Conservation (phyloP, 2,113 vertebrate genomes). For the Zosterops lateralis region DNA sequence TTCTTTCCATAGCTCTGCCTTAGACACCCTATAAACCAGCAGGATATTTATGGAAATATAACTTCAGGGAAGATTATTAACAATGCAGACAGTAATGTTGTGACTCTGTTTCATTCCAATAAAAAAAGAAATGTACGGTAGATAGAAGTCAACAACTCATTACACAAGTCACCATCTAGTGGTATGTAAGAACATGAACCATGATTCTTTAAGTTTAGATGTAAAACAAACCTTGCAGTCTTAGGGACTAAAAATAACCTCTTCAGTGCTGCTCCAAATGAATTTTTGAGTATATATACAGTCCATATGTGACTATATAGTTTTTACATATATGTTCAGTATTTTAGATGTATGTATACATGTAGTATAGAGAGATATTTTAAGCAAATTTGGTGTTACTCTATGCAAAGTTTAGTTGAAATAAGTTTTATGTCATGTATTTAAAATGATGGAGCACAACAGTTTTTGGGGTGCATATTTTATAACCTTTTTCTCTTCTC, state of each 20-base stretch:
- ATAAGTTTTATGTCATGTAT: neutral
- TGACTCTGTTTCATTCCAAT: neutral
- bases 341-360: neutral
- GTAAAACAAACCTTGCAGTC: neutral
- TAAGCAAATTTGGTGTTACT: neutral
- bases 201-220: neutral
- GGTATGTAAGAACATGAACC: neutral
- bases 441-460: neutral
- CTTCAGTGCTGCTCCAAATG: neutral
- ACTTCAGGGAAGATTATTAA: neutral
- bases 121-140: neutral
- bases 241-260: neutral
- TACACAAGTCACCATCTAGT: constrained; percentile 49
- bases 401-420: neutral
- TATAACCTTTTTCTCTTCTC: neutral
- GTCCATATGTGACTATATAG: neutral
- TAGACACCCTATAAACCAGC: neutral
- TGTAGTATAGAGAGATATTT: neutral
- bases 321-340: neutral
- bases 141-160: neutral
- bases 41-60: neutral
- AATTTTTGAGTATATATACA: neutral
- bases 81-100: neutral
- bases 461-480: neutral
- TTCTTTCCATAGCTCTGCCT: neutral